These are phyloP conservation scores for Polymixis lichenea DNA, from an alignment of 2,888 invertebrate genomes.

Conservation along the genomic window DNA sequence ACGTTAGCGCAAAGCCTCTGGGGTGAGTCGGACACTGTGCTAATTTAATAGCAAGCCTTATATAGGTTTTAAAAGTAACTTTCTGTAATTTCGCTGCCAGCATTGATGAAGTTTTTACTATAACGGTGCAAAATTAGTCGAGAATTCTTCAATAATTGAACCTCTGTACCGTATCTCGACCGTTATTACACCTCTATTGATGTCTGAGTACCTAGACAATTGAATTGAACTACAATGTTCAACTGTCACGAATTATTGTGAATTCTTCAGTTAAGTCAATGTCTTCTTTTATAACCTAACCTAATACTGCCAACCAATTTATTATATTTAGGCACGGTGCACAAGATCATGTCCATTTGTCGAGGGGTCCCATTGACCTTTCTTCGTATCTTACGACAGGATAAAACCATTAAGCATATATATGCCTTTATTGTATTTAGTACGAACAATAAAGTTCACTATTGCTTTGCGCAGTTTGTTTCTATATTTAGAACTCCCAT, in stretches of 20 bases:
- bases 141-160: slow-evolving; percentile 55
- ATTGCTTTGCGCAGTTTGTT: slow-evolving; percentile 36
- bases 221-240: slow-evolving; percentile 25
- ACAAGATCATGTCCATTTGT: slow-evolving; percentile 37
- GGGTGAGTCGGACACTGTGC: slow-evolving; percentile 71
- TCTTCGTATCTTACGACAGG: slow-evolving; percentile 68
- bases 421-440: slow-evolving; percentile 58
- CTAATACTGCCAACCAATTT: slow-evolving; percentile 32
- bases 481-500: slow-evolving; percentile 65
- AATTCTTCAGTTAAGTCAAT: slow-evolving; percentile 9
- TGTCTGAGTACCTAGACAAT: slow-evolving; percentile 51
- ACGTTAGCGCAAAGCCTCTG: slow-evolving; percentile 71
- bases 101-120: slow-evolving; percentile 63
- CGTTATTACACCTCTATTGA: slow-evolving; percentile 60
- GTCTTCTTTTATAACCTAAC: slow-evolving; percentile 3
- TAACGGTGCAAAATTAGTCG: slow-evolving; percentile 63
- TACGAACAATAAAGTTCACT: slow-evolving; percentile 42
- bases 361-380: slow-evolving; percentile 52
- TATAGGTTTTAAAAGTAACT: slow-evolving; percentile 42
- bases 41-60: slow-evolving; percentile 60
- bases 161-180: slow-evolving; percentile 33
- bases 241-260: slow-evolving; percentile 3
- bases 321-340: slow-evolving; percentile 35
- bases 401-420: slow-evolving; percentile 68
- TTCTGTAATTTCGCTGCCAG: slow-evolving; percentile 50